Base-by-base conservation (phyloP, 2,797 vertebrate genomes). In the Picus viridis region DNA sequence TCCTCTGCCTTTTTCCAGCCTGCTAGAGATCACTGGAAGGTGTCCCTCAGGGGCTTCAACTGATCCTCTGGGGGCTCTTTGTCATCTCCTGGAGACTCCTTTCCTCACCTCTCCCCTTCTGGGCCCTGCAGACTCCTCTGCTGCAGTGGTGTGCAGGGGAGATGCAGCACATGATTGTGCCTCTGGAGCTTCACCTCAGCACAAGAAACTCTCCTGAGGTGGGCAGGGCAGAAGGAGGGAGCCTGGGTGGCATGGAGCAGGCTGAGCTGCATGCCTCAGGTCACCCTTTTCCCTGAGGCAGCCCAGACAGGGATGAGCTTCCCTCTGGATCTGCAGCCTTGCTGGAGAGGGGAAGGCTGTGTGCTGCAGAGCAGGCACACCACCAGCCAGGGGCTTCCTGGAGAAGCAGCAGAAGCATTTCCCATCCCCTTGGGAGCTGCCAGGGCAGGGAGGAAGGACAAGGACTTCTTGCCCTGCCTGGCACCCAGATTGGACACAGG, bases 381-480 rank as follows among this genome's bases (percentile, higher is more conserved):
- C 3, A 51, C 68, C 26, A 16, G 39, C 20, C 0, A 32, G 58
- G 49, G 62, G 6, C 72, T 79, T 49, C 34, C 56, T 16, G 69
- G 39, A 83, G 72, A 29, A 69, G 79, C 79, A 71, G 59, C 59
- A 2, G 16, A 0, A 0, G 41, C 8, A 0, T 54, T 77, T 47
- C 68, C 63, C 20, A 0, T 79, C 74, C 29, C 68, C 65, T 39
- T 39, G 39, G 39, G 39, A 39, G 39, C 39, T 39, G 39, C 39
- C 39, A 39, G 39, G 39, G 39, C 39, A 39, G 39, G 39, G 39
- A 39, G 39, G 39, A 39, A 39, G 39, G 39, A 39, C 39, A 39
- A 39, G 39, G 39, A 39, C 39, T 39, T 39, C 39, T 39, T 39
- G 39, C 39, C 39, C 39, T 39, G 39, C 39, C 39, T 39, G 88